Percentiles rank a stretch among this genome's conserved stretches.
Evolutionary conservation across 1,140 invertebrate species (phyloP).

Genomic region (Goniozus legneri): DNA sequence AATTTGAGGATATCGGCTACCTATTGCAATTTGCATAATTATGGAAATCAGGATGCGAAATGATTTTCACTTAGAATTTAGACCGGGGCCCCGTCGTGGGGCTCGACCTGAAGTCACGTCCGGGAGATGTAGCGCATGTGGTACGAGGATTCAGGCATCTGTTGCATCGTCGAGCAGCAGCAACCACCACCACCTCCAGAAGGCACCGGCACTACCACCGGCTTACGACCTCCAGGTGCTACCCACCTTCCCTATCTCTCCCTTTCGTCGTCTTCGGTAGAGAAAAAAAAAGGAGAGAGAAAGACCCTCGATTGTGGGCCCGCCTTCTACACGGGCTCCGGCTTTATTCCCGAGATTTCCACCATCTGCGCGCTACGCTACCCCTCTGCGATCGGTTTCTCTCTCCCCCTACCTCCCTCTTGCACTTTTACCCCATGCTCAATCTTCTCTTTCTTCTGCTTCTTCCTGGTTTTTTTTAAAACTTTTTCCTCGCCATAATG

Average conservation of each 20-base stretch:
- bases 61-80: no score
- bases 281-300: no score
- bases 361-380: conserved; percentile 43
- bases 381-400: no score
- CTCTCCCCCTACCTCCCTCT: conserved; percentile 1
- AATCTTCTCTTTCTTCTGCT: no score
- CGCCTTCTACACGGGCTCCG: neutral
- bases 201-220: conserved; percentile 31
- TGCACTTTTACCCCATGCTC: no score
- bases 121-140: conserved; percentile 33
- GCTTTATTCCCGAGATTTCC: conserved; percentile 49
- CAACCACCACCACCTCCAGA: conserved; percentile 24
- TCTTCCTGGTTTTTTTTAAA: no score
- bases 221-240: conserved; percentile 47
- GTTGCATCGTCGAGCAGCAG: conserved; percentile 31
- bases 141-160: conserved; percentile 36
- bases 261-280: conserved; percentile 29
- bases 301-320: conserved; percentile 25
- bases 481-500: no score
- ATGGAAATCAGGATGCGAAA: no score
- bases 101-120: no score
- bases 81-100: no score
- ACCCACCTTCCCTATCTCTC: conserved; percentile 41
- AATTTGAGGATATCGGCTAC: no score
- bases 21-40: no score